Conservation (phyloP, 2,797 vertebrate genomes). For the Merluccius polli region DNA sequence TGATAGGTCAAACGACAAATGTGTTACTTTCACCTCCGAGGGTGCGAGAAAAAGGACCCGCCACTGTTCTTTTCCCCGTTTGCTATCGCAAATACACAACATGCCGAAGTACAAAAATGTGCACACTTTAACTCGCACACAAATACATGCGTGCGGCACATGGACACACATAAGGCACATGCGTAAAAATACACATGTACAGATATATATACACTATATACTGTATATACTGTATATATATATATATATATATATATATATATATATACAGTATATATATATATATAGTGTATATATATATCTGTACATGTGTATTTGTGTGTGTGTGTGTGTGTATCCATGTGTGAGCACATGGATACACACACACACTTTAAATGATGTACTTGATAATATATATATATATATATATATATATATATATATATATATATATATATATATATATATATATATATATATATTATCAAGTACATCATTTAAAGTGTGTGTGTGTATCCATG, state of each 20-base stretch:
- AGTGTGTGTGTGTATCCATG: slow-evolving; percentile 27
- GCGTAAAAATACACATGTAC: neutral
- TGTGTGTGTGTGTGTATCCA: too few relatives aligned
- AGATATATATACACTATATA: neutral
- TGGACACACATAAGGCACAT: neutral
- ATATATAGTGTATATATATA: too few relatives aligned
- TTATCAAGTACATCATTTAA: slow-evolving; percentile 32
- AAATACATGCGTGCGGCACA: neutral
- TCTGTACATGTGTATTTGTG: too few relatives aligned
- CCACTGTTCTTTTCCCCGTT: neutral
- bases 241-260: too few relatives aligned
- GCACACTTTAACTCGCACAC: neutral
- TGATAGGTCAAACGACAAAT: neutral
- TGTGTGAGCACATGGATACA: too few relatives aligned
- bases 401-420: neutral
- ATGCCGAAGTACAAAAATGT: neutral
- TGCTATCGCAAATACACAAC: neutral
- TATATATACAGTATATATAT: too few relatives aligned
- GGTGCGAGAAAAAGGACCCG: neutral
- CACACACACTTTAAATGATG: too few relatives aligned
- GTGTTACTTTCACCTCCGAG: neutral
- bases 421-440: neutral
- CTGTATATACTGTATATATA: too few relatives aligned
- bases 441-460: neutral
- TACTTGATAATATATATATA: neutral